phyloP scores from a whole-genome alignment of 2,113 vertebrate genomes.

The Peromyscus leucopus region DNA sequence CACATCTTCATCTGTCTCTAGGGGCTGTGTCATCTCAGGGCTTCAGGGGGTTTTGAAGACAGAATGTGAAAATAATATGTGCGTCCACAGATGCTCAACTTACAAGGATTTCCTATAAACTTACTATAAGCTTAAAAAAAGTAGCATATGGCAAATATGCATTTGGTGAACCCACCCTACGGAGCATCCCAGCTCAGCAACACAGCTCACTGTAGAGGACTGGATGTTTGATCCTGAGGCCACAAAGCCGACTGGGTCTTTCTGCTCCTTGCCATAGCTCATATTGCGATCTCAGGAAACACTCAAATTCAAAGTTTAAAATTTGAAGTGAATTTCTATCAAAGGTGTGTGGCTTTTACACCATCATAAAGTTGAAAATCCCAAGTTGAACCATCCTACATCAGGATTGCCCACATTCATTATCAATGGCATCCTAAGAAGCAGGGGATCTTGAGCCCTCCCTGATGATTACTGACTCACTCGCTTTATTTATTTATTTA shows the following conservation, averaged over 20 bases:
- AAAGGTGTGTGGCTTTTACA: neutral
- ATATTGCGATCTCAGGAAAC: neutral
- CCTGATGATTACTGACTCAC: neutral
- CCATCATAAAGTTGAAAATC: neutral
- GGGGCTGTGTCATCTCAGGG: neutral
- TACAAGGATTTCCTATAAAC: neutral
- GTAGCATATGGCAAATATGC: neutral
- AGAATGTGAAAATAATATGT: neutral
- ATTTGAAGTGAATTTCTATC: neutral
- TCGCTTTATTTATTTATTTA: neutral
- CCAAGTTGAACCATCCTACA: neutral
- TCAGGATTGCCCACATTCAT: neutral
- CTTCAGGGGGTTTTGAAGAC: neutral
- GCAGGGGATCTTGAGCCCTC: neutral
- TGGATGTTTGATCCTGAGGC: neutral
- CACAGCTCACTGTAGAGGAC: too few relatives aligned
- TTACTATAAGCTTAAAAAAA: neutral
- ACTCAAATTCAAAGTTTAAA: neutral
- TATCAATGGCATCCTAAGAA: neutral
- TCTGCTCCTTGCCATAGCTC: neutral
- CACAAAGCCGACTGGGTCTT: neutral
- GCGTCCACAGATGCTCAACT: neutral
- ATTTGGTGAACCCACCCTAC: neutral
- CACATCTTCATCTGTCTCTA: neutral
- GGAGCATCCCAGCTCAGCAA: neutral